A percentile compares a stretch with the other conserved stretches of the same genome.
These are phyloP conservation scores for Cephus pygmeus DNA, from an alignment of 2,888 invertebrate species.

Conservation along the genomic window DNA sequence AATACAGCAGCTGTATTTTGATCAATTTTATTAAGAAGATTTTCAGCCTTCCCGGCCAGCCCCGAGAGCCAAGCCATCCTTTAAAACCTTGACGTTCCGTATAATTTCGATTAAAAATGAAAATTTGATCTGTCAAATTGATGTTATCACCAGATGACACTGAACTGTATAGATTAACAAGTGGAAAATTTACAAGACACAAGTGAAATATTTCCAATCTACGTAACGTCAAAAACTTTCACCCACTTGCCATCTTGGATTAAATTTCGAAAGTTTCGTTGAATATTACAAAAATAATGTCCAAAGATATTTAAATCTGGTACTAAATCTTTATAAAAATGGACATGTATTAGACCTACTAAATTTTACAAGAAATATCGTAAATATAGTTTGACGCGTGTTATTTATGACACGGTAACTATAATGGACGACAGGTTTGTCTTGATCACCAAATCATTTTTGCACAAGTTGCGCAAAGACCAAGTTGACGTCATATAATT, in stretches of 20 bases:
- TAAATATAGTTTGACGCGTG: not conserved
- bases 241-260: not conserved
- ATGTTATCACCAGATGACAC: not conserved
- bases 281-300: not conserved
- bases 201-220: not conserved
- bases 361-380: not conserved
- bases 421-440: not conserved
- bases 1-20: conserved; percentile 78
- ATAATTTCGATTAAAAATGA: not conserved
- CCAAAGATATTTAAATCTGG: not conserved
- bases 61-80: conserved; percentile 79
- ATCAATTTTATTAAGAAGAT: conserved; percentile 79
- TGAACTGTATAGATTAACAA: not conserved
- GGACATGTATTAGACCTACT: not conserved
- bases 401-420: not conserved
- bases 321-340: not conserved
- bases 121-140: not conserved
- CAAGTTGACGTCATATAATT: not conserved
- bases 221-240: not conserved
- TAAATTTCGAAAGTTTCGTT: not conserved
- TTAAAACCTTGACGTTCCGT: not conserved
- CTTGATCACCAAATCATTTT: not conserved
- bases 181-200: not conserved
- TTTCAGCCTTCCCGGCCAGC: conserved; percentile 79
- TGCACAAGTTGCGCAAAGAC: not conserved